Base-by-base conservation (phyloP, 2,888 invertebrate species). In the Schrankia costaestrigalis region DNA sequence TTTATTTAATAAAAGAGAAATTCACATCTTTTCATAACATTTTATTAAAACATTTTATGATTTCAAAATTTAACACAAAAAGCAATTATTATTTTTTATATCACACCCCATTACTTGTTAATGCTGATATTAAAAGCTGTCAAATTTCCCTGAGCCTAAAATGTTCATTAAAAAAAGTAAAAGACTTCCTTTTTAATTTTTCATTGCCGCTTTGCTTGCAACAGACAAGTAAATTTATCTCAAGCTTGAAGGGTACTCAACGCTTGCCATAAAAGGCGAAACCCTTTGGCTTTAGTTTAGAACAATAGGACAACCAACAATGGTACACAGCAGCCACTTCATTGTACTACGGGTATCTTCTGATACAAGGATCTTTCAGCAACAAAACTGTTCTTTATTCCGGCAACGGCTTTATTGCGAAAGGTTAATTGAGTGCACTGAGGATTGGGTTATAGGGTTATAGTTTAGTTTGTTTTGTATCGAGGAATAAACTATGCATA, bases 181-280 rank as follows among this genome's bases (percentile, higher is more conserved):
- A 15, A 26, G 35, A 21, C 12, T 26, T 27, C 24, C 40, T 50
- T 35, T 44, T 42, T n/a, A 56, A 58, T 49, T 65, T 62, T 63
- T 56, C 62, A 57, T 42, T 48, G 56, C 49, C 43, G 57, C 61
- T 65, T 71, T 63, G 63, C 47, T 56, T 66, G 65, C 69, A 71
- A 42, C 40, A 28, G 48, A 45, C 50, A 50, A 60, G 63, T 70
- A 57, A 69, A 74, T 74, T 75, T 71, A 72, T 67, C 68, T 68
- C 71, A 46, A 50, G 50, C 39, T 43, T 43, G 26, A 35, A 56
- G 52, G 31, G 52, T 41, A 3, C 47, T 46, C 26, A 22, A 29
- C 49, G 33, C 29, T 42, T 32, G 47, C 54, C 47, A 58, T 67
- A 71, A 74, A 68, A 70, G 69, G 57, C 56, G 21, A 62, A 70